Evolutionary conservation across 2,797 vertebrate species (phyloP).

Genomic region (Falco novaeseelandiae): DNA sequence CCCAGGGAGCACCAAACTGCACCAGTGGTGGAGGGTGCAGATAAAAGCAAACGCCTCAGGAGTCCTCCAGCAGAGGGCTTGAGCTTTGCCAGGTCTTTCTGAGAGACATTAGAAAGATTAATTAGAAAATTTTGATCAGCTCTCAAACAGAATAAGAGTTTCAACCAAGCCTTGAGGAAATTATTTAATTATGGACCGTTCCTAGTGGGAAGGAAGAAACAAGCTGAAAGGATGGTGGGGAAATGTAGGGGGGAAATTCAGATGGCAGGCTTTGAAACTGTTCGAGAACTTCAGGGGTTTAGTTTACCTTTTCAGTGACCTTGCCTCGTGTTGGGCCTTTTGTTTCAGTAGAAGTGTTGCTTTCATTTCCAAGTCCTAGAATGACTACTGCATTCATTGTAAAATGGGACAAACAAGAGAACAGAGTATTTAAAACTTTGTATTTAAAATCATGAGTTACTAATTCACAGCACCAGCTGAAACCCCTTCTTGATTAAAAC

Average conservation of each 20-base stretch:
- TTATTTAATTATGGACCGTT: background rate
- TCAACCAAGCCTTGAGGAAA: background rate
- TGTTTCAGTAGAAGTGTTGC: background rate
- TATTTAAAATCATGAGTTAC: background rate
- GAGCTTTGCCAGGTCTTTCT: background rate
- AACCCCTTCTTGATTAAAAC: background rate
- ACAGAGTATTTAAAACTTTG: background rate
- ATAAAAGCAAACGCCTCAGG: background rate
- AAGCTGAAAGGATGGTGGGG: background rate
- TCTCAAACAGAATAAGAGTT: background rate
- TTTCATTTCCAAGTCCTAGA: background rate
- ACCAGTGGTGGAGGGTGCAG: background rate
- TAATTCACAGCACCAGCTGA: background rate
- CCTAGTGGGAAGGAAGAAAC: background rate
- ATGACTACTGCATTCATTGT: background rate
- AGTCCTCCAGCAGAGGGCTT: background rate
- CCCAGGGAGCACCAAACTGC: background rate
- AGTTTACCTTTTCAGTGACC: background rate
- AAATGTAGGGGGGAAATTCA: background rate
- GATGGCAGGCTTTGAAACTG: background rate
- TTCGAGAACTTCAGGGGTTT: background rate
- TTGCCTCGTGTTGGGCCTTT: background rate
- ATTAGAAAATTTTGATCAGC: background rate
- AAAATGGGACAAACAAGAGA: background rate
- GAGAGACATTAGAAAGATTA: background rate